These are phyloP conservation scores for Stegostoma tigrinum DNA, from an alignment of 2,113 vertebrate species.

Conservation along the genomic window DNA sequence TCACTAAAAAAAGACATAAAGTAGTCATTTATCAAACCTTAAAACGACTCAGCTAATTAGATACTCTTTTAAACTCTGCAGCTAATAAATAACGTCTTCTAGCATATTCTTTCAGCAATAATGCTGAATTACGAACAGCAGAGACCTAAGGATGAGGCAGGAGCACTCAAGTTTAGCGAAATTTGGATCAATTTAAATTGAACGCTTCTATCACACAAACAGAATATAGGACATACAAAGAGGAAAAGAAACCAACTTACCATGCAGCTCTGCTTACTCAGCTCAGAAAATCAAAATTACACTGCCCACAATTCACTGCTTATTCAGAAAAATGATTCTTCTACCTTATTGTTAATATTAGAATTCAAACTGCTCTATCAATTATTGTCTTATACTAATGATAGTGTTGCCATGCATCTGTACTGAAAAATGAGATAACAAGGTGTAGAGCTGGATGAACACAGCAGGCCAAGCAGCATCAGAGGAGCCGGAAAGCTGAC, in stretches of 20 bases:
- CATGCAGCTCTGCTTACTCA: neutral
- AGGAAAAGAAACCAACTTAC: neutral
- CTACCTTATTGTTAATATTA: neutral
- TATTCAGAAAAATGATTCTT: neutral
- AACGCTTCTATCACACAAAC: neutral
- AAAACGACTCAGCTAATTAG: neutral
- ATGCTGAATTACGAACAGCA: neutral
- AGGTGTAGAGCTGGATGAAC: too few relatives aligned
- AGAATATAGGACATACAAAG: neutral
- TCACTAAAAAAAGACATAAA: neutral
- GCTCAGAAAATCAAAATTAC: neutral
- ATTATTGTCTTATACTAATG: neutral
- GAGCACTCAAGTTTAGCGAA: neutral
- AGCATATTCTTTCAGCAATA: neutral
- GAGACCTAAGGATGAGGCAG: neutral
- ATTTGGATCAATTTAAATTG: neutral
- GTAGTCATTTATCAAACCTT: constrained; percentile 16
- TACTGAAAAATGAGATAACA: neutral
- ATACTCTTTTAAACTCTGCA: neutral
- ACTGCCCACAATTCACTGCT: neutral
- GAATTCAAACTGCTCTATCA: neutral
- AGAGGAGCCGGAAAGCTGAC: too few relatives aligned
- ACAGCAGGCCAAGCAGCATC: too few relatives aligned
- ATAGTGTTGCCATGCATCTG: neutral
- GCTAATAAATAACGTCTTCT: neutral